These are phyloP conservation scores for Ennomos erosarius DNA, from an alignment of 2,888 invertebrate genomes.

Conservation along the genomic window DNA sequence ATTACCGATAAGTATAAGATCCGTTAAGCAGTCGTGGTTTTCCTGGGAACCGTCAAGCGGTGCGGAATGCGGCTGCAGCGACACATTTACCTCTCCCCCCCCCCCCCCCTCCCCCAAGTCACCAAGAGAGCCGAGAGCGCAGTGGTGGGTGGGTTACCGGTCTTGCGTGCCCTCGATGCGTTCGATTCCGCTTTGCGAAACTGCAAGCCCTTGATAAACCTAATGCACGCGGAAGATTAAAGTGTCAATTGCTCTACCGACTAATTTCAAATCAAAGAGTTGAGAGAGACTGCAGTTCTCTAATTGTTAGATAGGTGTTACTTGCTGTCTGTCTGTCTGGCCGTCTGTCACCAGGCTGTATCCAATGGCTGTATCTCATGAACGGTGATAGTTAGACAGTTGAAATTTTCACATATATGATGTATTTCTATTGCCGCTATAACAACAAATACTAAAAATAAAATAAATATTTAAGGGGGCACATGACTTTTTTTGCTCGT, in stretches of 20 bases:
- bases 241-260: conserved; percentile 16
- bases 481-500: no score
- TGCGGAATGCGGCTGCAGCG: conserved; percentile 73
- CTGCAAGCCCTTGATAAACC: conserved; percentile 30
- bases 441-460: no score
- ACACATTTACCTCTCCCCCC: conserved; percentile 69
- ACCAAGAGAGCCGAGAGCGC: conserved; percentile 39
- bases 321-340: no score
- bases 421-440: no score
- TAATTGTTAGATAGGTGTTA: no score
- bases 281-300: no score
- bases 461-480: no score
- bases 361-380: no score
- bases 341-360: no score
- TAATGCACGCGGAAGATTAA: conserved; percentile 21
- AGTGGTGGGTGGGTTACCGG: conserved; percentile 61
- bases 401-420: no score
- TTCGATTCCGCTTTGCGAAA: conserved; percentile 72
- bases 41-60: conserved; percentile 68
- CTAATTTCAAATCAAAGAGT: neutral
- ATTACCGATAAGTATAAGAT: conserved; percentile 7
- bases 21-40: conserved; percentile 43
- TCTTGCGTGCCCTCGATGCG: conserved; percentile 74
- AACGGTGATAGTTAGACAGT: no score
- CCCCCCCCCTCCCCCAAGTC: conserved; percentile 35